Percentiles rank a stretch among this genome's conserved stretches.
These are phyloP conservation scores for Melanerpes aurifrons DNA, from an alignment of 2,113 vertebrate genomes.

Conservation along the genomic window DNA sequence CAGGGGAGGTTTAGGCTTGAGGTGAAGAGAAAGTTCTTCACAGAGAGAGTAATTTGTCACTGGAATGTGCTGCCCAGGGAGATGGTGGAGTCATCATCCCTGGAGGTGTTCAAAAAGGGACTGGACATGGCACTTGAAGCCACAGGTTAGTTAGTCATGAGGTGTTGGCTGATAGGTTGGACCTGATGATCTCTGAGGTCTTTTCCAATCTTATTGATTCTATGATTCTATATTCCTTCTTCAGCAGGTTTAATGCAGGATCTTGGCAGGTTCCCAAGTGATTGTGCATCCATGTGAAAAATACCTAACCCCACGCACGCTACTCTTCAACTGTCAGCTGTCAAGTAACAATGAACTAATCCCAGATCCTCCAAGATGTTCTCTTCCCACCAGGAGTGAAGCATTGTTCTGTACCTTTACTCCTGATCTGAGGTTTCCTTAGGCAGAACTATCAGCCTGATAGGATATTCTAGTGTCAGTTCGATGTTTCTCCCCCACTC, in stretches of 20 bases:
- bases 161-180: no score
- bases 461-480: rapidly evolving
- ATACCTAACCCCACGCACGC: background rate
- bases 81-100: no score
- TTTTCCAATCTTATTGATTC: no score
- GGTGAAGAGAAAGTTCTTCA: no score
- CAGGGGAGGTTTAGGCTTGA: no score
- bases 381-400: background rate
- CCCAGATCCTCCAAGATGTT: background rate
- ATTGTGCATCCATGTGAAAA: background rate
- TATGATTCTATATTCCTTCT: background rate
- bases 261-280: background rate
- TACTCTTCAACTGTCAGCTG: background rate
- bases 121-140: no score
- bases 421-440: background rate
- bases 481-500: background rate
- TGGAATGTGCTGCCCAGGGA: no score
- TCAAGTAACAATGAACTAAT: background rate
- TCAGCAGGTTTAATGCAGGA: background rate
- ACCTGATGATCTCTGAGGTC: no score
- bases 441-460: no score
- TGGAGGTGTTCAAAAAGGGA: no score
- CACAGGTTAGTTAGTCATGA: no score
- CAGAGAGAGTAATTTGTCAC: no score
- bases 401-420: background rate